A percentile compares a stretch with the other conserved stretches of the same genome.
phyloP scores from a whole-genome alignment of 2,113 vertebrate species.

The Cephalopholis sonnerati region DNA sequence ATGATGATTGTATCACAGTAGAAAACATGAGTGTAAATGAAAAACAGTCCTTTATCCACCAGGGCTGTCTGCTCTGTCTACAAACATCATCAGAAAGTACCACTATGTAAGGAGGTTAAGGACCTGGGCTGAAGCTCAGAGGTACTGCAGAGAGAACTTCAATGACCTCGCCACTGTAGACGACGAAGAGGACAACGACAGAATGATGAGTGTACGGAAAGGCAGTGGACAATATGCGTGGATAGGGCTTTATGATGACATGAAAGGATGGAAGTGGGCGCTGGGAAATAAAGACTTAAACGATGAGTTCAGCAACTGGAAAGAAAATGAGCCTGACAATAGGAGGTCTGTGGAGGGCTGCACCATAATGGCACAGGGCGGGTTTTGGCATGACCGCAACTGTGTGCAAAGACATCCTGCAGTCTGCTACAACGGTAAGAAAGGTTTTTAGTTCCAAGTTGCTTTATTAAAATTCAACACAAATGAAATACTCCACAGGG shows the following conservation, averaged over 20 bases:
- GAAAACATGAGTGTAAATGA: not conserved
- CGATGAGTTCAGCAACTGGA: not conserved
- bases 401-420: accelerated
- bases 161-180: constrained; percentile 43
- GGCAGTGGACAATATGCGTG: not conserved
- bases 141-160: constrained; percentile 42
- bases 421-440: constrained; percentile 50
- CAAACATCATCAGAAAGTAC: not conserved
- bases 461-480: not conserved
- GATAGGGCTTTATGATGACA: constrained; percentile 52
- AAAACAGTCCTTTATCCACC: not conserved
- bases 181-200: not conserved
- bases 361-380: accelerated
- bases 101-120: not conserved
- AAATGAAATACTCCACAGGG: not conserved
- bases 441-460: not conserved
- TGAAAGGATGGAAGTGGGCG: constrained; percentile 30
- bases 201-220: not conserved
- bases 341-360: accelerated
- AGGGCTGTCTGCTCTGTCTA: constrained; percentile 25
- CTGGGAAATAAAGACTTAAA: not conserved
- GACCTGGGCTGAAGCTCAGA: constrained; percentile 51
- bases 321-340: accelerated
- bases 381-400: accelerated
- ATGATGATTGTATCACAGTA: not conserved